Base-by-base conservation (phyloP, 1,140 invertebrate species). In the Trichonephila inaurata region DNA sequence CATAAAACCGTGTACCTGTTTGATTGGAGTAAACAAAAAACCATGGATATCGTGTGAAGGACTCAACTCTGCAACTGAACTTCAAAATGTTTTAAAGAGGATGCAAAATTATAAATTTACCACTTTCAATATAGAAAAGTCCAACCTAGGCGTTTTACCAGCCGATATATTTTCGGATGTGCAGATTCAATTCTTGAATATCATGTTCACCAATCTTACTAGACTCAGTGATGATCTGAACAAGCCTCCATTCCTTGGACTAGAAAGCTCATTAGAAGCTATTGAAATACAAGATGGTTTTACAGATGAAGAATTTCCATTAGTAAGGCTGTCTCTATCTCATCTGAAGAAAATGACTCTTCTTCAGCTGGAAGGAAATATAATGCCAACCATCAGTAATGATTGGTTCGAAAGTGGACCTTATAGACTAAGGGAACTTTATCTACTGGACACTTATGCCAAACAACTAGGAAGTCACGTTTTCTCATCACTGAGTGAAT, bases 401-500 rank as follows among this genome's bases (percentile, higher is more conserved):
- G 86, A 93, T 33, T 88, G 85, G 92, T 93, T 93, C 40, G 92
- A 93, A 61, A 93, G 85, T 62, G 92, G 92, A n/a, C 92, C 92
- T 21, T 93, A 93, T 51, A 21, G 72, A 7, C 19, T 93, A 44
- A 61, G n/a, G 62, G 85, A 93, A 28, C 28, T 89, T 19, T 58
- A 89, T 89, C 61, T 93, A 5, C 18, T 93, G 1, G 69, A 93
- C 19, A 88, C 92, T 21, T 51, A 28, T 24, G 18, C 83, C 6
- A 81, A 40, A 8, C 89, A 60, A 21, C 14, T 93, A 3, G 92
- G 92, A 77, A 93, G 92, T 28, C 92, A 93, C 33, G 92, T 33
- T 61, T 93, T 93, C n/a, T n/a, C 28, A 40, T 21, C 92, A 4
- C 24, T 93, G n/a, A 19, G 44, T 33, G 14, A 93, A 33, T n/a